A percentile compares a stretch with the other conserved stretches of the same genome.
These are phyloP conservation scores for Cassiopea andromeda DNA, from an alignment of 30 jellyfish, hydroid and myxozoan genomes.

Conservation along the genomic window DNA sequence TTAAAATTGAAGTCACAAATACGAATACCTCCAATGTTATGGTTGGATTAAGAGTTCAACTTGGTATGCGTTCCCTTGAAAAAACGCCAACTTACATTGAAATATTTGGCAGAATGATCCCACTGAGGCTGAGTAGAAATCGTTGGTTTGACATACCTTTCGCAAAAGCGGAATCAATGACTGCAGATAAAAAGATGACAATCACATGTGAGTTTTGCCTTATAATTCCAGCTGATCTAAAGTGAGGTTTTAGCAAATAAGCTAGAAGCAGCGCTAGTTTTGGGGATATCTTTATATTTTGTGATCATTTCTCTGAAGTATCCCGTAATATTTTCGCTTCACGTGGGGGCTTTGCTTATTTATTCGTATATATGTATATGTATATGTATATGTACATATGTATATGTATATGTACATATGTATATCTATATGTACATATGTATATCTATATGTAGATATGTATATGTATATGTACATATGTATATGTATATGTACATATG, in stretches of 20 bases:
- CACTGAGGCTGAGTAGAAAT: constrained; percentile 73
- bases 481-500: too few species aligned
- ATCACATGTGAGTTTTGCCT: constrained; percentile 67
- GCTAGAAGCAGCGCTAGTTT: background rate
- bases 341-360: too few species aligned
- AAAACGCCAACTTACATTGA: constrained; percentile 92
- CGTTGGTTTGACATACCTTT: constrained; percentile 98
- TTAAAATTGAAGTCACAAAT: constrained; percentile 66
- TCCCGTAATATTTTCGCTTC: too few species aligned
- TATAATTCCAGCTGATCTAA: background rate
- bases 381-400: too few species aligned
- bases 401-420: too few species aligned
- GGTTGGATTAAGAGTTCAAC: constrained; percentile 94
- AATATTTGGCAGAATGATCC: constrained; percentile 83
- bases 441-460: too few species aligned
- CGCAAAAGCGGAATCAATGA: constrained; percentile 72
- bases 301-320: too few species aligned
- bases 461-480: too few species aligned
- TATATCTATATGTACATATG: too few species aligned
- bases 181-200: constrained; percentile 82
- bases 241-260: background rate
- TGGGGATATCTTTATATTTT: too few species aligned
- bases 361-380: too few species aligned
- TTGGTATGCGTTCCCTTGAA: constrained; percentile 85
- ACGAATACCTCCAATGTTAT: constrained; percentile 75